Evolutionary conservation across 2,113 vertebrate species (phyloP), one percentile per base, ranked within the genome.

Genomic region (Microcebus tavaratra): DNA sequence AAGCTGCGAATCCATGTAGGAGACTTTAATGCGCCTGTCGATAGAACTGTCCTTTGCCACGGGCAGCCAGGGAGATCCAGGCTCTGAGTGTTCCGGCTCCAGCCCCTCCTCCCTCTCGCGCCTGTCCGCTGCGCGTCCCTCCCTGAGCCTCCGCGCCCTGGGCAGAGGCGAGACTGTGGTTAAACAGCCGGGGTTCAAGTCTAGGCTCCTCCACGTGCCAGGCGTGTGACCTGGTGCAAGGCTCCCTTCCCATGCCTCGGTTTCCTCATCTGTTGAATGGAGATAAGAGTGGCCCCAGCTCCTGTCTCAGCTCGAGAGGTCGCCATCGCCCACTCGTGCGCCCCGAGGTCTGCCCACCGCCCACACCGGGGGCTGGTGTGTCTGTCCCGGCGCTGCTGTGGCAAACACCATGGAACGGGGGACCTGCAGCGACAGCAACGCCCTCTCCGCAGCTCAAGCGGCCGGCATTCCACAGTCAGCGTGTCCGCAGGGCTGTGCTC

Each of bases 351-450:
- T 3, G 53, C 55, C 15, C 20, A 17, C 21, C 14, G 1, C 48
- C 63, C 2, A 0, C 0, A 5, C 27, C 23, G 36, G 50, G 17
- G 21, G 65, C 45, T n/a, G 1, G 20, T 1, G 13, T 1, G 0
- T 12, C 39, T 9, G 25, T 27, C 12, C 45, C 18, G 59, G 31
- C 20, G 21, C n/a, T 0, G 6, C 53, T 17, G 2, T 36, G 4
- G n/a, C 79, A 18, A 6, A 29, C 21, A 3, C 34, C 34, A 6
- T 2, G 12, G 68, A 59, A 21, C 36, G 1, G 2, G n/a, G 7
- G 45, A 11, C 70, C 8, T 4, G 0, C 8, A 6, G 5, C 1
- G 8, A 15, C 34, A 21, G 20, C 8, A 31, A 11, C 8, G 23
- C 7, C 1, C 15, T 36, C 31, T 48, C 11, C n/a, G 2, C 4